These are phyloP conservation scores for Diadema setosum DNA, from an alignment of 35 echinoderm and acorn worm species.

Conservation along the genomic window DNA sequence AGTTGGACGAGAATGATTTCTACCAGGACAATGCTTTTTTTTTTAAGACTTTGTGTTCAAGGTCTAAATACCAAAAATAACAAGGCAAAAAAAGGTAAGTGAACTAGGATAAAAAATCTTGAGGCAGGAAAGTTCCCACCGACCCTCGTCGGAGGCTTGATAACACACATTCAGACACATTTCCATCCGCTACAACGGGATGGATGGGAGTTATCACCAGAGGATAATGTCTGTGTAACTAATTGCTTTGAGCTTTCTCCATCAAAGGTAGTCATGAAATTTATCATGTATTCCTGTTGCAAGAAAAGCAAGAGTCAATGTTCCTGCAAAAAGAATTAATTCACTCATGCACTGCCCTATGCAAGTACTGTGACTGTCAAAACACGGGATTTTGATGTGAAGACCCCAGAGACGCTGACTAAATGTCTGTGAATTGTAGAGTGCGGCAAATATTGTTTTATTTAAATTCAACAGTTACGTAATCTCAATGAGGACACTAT, in stretches of 20 bases:
- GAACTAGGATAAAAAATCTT: slow-evolving; percentile 7
- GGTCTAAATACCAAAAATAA: not conserved
- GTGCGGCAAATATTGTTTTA: no score
- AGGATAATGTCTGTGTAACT: not conserved
- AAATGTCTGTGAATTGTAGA: no score
- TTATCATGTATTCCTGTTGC: not conserved
- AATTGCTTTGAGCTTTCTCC: not conserved
- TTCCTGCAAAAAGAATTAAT: slow-evolving; percentile 7
- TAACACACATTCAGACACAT: slow-evolving; percentile 9
- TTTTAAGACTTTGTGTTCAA: not conserved
- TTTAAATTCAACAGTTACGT: no score
- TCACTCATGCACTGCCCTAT: no score
- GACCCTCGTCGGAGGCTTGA: not conserved
- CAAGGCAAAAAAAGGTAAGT: slow-evolving; percentile 10
- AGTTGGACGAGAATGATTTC: slow-evolving; percentile 2
- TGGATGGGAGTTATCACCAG: slow-evolving; percentile 8
- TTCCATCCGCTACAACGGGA: no score
- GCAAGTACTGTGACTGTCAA: no score
- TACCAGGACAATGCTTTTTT: not conserved
- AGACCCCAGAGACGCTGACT: no score
- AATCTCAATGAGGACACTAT: no score
- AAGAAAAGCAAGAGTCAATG: not conserved
- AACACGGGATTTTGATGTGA: no score
- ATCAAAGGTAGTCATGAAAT: slow-evolving; percentile 2
- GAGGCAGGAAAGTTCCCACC: slow-evolving; percentile 43